Percentiles rank a stretch among this genome's conserved stretches.
Evolutionary conservation across 2,888 invertebrate species (phyloP).

Genomic region (Cepaea hortensis): DNA sequence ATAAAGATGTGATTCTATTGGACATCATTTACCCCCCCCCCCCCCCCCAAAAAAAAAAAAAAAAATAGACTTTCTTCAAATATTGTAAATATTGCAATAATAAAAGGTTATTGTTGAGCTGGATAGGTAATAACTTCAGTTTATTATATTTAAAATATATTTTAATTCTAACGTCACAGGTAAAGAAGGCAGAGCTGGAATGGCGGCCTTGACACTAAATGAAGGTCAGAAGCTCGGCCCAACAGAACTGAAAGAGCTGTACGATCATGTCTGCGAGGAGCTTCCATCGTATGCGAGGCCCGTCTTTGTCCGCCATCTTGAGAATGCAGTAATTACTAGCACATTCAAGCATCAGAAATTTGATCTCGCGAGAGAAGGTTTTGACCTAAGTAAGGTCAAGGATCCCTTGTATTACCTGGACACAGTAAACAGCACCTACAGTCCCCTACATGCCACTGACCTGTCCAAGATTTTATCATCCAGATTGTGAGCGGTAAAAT

Average conservation of each 20-base stretch:
- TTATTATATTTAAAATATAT: no score
- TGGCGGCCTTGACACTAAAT: slow-evolving; percentile 62
- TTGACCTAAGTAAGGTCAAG: slow-evolving; percentile 54
- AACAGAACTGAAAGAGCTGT: slow-evolving; percentile 51
- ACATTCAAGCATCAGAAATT: slow-evolving; percentile 65
- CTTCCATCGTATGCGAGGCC: slow-evolving; percentile 67
- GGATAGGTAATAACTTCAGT: not conserved
- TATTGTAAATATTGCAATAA: not conserved
- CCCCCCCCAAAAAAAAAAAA: no score
- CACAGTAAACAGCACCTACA: slow-evolving; percentile 53
- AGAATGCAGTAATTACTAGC: slow-evolving; percentile 57
- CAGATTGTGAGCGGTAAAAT: slow-evolving; percentile 54
- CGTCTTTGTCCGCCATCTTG: slow-evolving; percentile 60
- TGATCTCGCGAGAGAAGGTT: slow-evolving; percentile 60
- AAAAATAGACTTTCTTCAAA: no score
- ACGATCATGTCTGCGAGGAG: slow-evolving; percentile 54
- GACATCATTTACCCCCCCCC: no score
- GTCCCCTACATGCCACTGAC: slow-evolving; percentile 34
- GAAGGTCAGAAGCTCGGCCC: slow-evolving; percentile 47
- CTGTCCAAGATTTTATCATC: slow-evolving; percentile 49
- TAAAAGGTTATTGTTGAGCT: not conserved
- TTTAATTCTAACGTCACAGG: slow-evolving; percentile 41
- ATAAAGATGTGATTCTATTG: no score
- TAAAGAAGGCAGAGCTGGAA: slow-evolving; percentile 63
- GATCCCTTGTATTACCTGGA: slow-evolving; percentile 60